Base-by-base conservation (phyloP, 2,113 vertebrate species). In the Electrona antarctica region DNA sequence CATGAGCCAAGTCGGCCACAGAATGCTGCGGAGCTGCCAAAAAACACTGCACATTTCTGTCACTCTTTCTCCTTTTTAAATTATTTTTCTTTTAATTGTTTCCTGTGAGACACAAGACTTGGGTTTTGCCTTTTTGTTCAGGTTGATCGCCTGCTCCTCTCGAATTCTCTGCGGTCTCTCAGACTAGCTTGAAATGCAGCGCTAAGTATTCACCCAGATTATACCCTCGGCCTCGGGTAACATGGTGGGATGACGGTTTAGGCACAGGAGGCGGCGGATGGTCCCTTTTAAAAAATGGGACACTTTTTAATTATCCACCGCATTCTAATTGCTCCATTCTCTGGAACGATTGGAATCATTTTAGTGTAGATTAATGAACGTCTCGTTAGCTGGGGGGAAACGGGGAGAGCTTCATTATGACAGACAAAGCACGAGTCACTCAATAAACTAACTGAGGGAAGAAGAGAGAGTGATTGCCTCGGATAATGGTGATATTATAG, bases 251-350 rank as follows among this genome's bases (percentile, higher is more conserved):
- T 71, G 73, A 69, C 50, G 47, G 72, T 41, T 41, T 41, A 78
- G 73, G 69, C 80, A 70, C 84, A 59, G 15, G 73, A 62, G 66
- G 33, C 33, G 33, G 33, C 33, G 33, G 33, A 41, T 41, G 33
- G 33, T 41, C 33, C 33, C 2, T 41, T 41, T 21, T 2, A 41
- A 83, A 75, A 88, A 89, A 74, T 88, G 83, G 85, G 81, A 85
- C 83, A 69, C 1, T 69, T 90, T 89, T 90, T 91, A 91, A 90
- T 90, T 89, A 91, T 89, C 83, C 76, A 41, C 66, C 72, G 80
- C 77, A 72, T 81, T 88, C 85, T 90, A 88, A 88, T 90, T 87
- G 87, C 90, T 88, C 58, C 79, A 80, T 84, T 89, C 81, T 78
- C 79, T 64, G 67, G 81, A 78, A 80, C 88, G 85, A 88, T 85